Base-by-base conservation (phyloP, 2,888 invertebrate species). In the Thera obeliscata region DNA sequence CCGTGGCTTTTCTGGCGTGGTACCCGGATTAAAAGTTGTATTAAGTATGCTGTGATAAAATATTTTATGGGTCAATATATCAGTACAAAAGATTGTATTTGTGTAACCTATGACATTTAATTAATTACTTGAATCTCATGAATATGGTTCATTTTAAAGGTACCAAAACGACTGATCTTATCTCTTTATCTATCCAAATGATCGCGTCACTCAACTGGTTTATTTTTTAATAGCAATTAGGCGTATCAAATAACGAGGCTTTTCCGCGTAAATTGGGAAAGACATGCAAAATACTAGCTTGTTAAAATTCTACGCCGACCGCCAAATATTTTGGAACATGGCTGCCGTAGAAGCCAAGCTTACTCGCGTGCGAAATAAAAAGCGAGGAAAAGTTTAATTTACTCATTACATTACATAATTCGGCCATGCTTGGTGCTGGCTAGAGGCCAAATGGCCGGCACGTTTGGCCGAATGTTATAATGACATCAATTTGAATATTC, bases 401-500 rank as follows among this genome's bases (percentile, higher is more conserved):
- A 88, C 92, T 91, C 91, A 91, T 91, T 92, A 91, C 87, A 87
- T 87, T 90, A 90, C 88, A 86, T 84, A 61, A 86, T 87, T 85
- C 88, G 82, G 75, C 74, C 70, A 69, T 71, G 79, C 61, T 65
- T 58, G 46, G 89, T 93, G 93, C 90, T 93, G 93, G 93, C 93
- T 84, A 81, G 82, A 79, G 81, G 91, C 93, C 93, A 93, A 92
- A 92, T 88, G 82, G 87, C 84, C 85, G 83, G 84, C 85, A 82
- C 84, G 86, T 84, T 85, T 82, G 87, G 87, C 84, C 91, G 87
- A 90, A 91, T 90, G 91, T 92, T 93, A 93, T 93, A 93, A 93
- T 93, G 93, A 93, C 93, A 93, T 93, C 91, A 92, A 91, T 93
- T 93, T 93, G 92, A 93, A 93, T 93, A 93, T 93, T 93, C 92